These are phyloP conservation scores for Carcina quercana DNA, from an alignment of 2,888 invertebrate genomes.

Conservation along the genomic window DNA sequence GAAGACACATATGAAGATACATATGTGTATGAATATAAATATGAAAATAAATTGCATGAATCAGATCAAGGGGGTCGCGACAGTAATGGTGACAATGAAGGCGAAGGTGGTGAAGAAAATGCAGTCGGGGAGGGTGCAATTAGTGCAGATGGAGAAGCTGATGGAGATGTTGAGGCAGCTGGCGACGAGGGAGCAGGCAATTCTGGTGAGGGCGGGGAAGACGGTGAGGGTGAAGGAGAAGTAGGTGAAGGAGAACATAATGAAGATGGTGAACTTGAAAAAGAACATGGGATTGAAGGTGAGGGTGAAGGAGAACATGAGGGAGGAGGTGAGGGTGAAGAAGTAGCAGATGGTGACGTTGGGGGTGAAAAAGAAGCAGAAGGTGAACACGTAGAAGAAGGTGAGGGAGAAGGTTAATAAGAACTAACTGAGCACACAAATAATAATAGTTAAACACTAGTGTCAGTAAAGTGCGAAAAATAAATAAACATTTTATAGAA, in stretches of 20 bases:
- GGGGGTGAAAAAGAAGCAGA: background rate
- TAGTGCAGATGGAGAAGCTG: background rate
- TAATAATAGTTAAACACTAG: no score
- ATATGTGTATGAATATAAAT: no score
- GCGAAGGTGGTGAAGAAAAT: no score
- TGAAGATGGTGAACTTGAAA: conserved; percentile 2
- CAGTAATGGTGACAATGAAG: no score
- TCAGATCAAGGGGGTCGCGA: no score
- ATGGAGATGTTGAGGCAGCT: conserved; percentile 3
- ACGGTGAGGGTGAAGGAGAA: background rate
- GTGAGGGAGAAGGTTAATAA: background rate
- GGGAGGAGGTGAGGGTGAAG: background rate
- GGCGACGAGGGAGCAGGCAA: conserved; percentile 1
- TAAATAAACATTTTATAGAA: no score
- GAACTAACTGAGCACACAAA: no score
- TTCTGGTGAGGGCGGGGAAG: background rate
- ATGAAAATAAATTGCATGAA: no score
- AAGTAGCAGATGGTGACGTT: background rate
- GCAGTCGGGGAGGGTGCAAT: background rate
- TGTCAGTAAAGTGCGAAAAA: no score
- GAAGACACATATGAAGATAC: no score
- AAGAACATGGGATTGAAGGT: background rate
- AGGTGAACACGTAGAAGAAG: background rate
- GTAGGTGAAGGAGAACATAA: conserved; percentile 1
- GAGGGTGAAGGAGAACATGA: background rate